Percentiles rank a stretch among this genome's conserved stretches.
Evolutionary conservation across 1,140 invertebrate species (phyloP).

Genomic region (Bombus terrestris): DNA sequence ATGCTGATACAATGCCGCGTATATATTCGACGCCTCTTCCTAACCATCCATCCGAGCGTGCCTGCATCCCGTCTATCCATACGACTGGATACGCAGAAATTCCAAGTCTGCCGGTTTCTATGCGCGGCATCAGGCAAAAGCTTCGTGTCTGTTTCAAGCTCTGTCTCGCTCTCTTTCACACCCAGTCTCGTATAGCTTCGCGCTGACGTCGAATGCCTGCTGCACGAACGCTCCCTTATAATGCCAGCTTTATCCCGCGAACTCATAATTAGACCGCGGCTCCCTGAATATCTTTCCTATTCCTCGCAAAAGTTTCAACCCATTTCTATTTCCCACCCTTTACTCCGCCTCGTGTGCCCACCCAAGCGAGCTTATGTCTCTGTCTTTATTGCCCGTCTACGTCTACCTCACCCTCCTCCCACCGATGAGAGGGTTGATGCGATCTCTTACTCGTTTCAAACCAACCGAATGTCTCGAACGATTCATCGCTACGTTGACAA

Average conservation of each 20-base stretch:
- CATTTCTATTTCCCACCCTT: neutral
- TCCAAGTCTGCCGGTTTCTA: conserved; percentile 69
- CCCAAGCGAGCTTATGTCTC: neutral
- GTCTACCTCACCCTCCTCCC: neutral
- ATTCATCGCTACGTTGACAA: neutral
- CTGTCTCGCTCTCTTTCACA: conserved; percentile 2
- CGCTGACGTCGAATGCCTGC: conserved; percentile 50
- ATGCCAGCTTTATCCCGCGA: conserved; percentile 51
- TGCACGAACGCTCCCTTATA: conserved; percentile 55
- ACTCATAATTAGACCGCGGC: conserved; percentile 74
- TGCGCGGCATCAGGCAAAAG: conserved; percentile 38
- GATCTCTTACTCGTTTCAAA: neutral
- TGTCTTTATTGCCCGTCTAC: neutral
- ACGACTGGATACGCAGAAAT: conserved; percentile 61
- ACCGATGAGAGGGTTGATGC: neutral
- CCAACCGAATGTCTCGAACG: neutral
- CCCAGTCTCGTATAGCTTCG: neutral
- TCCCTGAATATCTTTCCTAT: conserved; percentile 66
- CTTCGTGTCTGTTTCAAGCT: conserved; percentile 13
- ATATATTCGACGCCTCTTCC: conserved; percentile 48
- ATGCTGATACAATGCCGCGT: conserved; percentile 41
- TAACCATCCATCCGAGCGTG: conserved; percentile 57
- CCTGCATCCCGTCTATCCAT: conserved; percentile 58
- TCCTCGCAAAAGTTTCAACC: conserved; percentile 58
- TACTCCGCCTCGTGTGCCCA: neutral